Base-by-base conservation (phyloP, 2,113 vertebrate species). In the Aplodontia rufa region DNA sequence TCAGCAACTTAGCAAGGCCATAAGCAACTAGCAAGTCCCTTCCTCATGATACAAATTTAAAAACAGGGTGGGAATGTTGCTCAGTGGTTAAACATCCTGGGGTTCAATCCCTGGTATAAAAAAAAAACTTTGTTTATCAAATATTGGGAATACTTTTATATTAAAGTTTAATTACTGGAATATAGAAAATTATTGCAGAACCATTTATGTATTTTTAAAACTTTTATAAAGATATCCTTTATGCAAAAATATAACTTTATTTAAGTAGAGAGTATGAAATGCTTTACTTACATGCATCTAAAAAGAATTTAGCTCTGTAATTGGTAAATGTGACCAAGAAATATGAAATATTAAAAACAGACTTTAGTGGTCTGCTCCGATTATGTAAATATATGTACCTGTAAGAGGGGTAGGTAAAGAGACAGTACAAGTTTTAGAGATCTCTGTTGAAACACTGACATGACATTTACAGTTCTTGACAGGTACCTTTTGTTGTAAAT, bases 61-160 rank as follows among this genome's bases (percentile, higher is more conserved):
- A n/a, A n/a, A n/a, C n/a, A n/a, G n/a, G n/a, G n/a, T n/a, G n/a
- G n/a, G n/a, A n/a, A n/a, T n/a, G n/a, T n/a, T n/a, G n/a, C n/a
- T n/a, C n/a, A n/a, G n/a, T n/a, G n/a, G n/a, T n/a, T n/a, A n/a
- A n/a, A n/a, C n/a, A n/a, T n/a, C n/a, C n/a, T n/a, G n/a, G n/a
- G n/a, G n/a, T n/a, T n/a, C n/a, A n/a, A n/a, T n/a, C n/a, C n/a
- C n/a, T n/a, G n/a, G n/a, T n/a, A n/a, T n/a, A n/a, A n/a, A n/a
- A n/a, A n/a, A n/a, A 62, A 91, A 45, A 12, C 3, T 66, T 55
- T 45, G 16, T 71, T 64, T 53, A 84, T 75, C 8, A 79, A 91
- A 47, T 90, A 3, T 72, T 93, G 35, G 28, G 60, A 74, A 37
- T 94, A 6, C 82, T 96, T 94, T 84, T 87, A 75, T 87, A 69